phyloP scores from a whole-genome alignment of 2,888 invertebrate genomes.

The Calliphora vomitoria region DNA sequence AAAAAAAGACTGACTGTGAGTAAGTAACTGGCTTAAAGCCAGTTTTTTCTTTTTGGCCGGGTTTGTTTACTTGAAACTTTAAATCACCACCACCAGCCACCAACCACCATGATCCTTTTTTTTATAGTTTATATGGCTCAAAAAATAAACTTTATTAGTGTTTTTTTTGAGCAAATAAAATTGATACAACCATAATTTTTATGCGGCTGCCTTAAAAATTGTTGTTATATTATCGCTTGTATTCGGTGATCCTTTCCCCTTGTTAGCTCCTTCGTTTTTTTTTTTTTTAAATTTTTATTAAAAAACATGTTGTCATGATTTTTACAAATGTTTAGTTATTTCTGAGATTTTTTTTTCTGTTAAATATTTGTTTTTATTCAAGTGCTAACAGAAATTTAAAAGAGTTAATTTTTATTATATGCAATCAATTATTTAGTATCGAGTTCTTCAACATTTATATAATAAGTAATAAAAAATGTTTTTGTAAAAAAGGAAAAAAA shows the following conservation, averaged over 20 bases:
- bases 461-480: too few species aligned
- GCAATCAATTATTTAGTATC: too few species aligned
- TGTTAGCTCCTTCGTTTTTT: slow-evolving; percentile 14
- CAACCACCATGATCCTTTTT: slow-evolving; percentile 65
- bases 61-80: slow-evolving; percentile 47
- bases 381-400: slow-evolving; percentile 16
- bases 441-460: too few species aligned
- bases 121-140: slow-evolving; percentile 18
- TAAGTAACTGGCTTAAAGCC: slow-evolving; percentile 63
- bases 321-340: slow-evolving; percentile 68
- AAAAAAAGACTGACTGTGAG: slow-evolving; percentile 22
- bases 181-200: slow-evolving; percentile 68
- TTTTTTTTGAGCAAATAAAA: slow-evolving; percentile 51
- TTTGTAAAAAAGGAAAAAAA: too few species aligned
- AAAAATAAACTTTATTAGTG: slow-evolving; percentile 40
- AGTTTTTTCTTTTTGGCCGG: slow-evolving; percentile 44
- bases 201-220: slow-evolving; percentile 54
- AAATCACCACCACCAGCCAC: slow-evolving; percentile 49
- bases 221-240: neutral
- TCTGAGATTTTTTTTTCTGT: slow-evolving; percentile 15
- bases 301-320: slow-evolving; percentile 69
- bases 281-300: neutral
- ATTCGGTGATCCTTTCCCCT: slow-evolving; percentile 35
- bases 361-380: slow-evolving; percentile 29
- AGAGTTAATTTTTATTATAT: neutral